Conservation (phyloP, 2,888 invertebrate genomes). For the Drosophila demipolita region DNA sequence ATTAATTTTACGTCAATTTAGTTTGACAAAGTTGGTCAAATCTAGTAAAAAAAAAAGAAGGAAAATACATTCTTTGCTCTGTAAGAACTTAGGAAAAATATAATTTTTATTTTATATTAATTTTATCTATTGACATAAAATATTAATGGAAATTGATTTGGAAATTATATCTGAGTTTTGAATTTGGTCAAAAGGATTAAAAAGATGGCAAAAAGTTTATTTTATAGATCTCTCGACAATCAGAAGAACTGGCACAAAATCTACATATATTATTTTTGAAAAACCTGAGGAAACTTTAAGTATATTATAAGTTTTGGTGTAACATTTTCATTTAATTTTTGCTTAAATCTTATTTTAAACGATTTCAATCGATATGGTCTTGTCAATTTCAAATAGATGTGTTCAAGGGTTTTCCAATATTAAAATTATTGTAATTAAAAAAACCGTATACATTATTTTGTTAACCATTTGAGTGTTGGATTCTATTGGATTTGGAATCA, state of each 20-base stretch:
- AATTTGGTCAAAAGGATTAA: neutral
- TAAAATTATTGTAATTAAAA: neutral
- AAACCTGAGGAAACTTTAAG: neutral
- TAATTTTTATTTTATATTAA: too few species aligned
- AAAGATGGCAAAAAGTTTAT: neutral
- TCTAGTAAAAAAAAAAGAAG: neutral
- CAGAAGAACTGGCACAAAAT: neutral
- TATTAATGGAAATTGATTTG: neutral
- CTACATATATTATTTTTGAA: too few species aligned
- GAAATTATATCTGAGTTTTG: neutral
- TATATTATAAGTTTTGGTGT: neutral
- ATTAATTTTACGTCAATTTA: conserved; percentile 6
- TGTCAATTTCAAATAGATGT: neutral
- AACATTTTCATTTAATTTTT: neutral
- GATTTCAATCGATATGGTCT: neutral
- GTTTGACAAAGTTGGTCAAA: neutral
- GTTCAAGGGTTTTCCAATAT: neutral
- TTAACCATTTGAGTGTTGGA: neutral
- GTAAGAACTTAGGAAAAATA: neutral
- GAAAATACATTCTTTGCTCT: neutral
- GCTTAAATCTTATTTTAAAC: neutral
- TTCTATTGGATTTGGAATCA: conserved; percentile 20
- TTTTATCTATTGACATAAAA: neutral
- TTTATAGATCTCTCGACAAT: neutral
- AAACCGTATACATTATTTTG: conserved; percentile 4